Conservation (phyloP, 2,113 vertebrate species). For the Pagrus major region DNA sequence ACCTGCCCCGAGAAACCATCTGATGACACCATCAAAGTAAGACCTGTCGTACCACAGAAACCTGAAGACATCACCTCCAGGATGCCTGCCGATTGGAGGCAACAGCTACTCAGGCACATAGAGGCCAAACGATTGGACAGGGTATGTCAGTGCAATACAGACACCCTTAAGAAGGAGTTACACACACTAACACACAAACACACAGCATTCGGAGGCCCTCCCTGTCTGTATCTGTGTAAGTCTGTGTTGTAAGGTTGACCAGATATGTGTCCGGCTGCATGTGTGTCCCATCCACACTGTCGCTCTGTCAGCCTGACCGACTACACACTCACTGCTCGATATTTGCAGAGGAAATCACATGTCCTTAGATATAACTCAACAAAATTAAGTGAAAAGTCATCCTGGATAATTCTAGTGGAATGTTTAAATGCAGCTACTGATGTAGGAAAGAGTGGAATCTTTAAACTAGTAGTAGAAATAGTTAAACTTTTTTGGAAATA, state of each 20-base stretch:
- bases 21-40: conserved; percentile 93
- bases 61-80: conserved; percentile 96
- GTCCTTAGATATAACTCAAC: conserved; percentile 12
- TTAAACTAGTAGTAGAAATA: too few relatives aligned
- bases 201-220: conserved; percentile 44
- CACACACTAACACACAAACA: conserved; percentile 41
- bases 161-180: conserved; percentile 15
- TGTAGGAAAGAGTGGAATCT: too few relatives aligned
- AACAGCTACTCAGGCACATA: conserved; percentile 99
- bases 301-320: conserved; percentile 65
- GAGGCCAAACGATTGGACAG: conserved; percentile 99
- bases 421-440: too few relatives aligned
- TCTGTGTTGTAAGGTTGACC: conserved; percentile 74
- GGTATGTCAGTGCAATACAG: conserved; percentile 85
- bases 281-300: conserved; percentile 77
- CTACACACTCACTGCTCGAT: conserved; percentile 47
- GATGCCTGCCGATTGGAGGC: conserved; percentile 99
- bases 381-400: background rate
- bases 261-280: conserved; percentile 73
- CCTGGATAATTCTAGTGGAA: background rate
- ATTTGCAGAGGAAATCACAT: conserved; percentile 34
- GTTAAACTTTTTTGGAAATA: too few relatives aligned
- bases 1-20: conserved; percentile 95
- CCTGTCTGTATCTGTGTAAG: conserved; percentile 74
- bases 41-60: conserved; percentile 91